phyloP scores from a whole-genome alignment of 2,797 vertebrate genomes.

The Psittacula derbiana region DNA sequence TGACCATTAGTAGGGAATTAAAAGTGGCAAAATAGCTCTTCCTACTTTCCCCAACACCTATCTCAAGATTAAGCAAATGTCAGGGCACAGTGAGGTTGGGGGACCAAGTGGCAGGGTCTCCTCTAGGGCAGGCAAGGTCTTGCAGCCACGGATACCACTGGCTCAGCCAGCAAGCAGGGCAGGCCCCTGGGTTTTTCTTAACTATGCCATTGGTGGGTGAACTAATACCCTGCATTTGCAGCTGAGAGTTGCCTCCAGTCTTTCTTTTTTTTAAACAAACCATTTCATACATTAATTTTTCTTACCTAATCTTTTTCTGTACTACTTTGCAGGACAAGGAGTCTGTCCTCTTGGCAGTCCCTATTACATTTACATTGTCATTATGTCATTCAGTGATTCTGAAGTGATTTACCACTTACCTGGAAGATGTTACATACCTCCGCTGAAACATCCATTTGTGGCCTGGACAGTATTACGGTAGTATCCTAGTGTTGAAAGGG shows the following conservation, averaged over 20 bases:
- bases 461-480: background rate
- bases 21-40: background rate
- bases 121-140: fast-evolving
- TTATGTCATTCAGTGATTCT: background rate
- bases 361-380: background rate
- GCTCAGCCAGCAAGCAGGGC: background rate
- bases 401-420: background rate
- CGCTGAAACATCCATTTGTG: background rate
- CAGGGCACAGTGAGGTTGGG: background rate
- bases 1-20: background rate
- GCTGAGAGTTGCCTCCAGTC: background rate
- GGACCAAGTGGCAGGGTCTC: fast-evolving
- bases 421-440: background rate
- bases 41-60: background rate
- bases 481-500: background rate
- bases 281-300: background rate
- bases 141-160: background rate
- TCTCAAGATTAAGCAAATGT: background rate
- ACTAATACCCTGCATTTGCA: background rate
- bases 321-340: background rate
- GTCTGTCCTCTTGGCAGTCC: background rate
- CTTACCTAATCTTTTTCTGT: background rate
- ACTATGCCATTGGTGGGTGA: background rate
- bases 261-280: background rate
- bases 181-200: background rate